These are phyloP conservation scores for Mastigias papua DNA, from an alignment of 30 jellyfish, hydroid and myxozoan genomes.

Conservation along the genomic window DNA sequence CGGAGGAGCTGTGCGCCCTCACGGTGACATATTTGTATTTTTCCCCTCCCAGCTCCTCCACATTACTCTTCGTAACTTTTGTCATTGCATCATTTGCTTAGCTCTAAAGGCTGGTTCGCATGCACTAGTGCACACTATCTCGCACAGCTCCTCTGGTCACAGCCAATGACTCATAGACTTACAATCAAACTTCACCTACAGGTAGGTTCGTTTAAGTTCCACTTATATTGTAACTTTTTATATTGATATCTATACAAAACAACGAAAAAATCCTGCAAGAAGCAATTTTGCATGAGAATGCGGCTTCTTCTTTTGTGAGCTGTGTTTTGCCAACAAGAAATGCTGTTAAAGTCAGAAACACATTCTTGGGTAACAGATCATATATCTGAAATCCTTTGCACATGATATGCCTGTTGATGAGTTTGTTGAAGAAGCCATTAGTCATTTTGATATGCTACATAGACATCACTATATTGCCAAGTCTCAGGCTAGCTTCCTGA, in stretches of 20 bases:
- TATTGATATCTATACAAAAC: too few relatives aligned
- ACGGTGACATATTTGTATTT: slow-evolving; percentile 7
- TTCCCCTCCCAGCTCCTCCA: slow-evolving; percentile 2
- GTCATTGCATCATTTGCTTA: slow-evolving; percentile 3
- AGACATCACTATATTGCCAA: too few relatives aligned
- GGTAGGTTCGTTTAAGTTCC: slow-evolving; percentile 49
- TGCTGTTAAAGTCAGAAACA: too few relatives aligned
- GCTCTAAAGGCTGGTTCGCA: slow-evolving; percentile 43
- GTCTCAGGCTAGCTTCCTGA: neutral
- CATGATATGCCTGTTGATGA: too few relatives aligned
- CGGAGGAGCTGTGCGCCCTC: slow-evolving; percentile 30
- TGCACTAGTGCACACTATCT: slow-evolving; percentile 53
- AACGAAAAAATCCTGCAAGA: too few relatives aligned
- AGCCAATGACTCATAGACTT: slow-evolving; percentile 53
- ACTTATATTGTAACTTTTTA: neutral
- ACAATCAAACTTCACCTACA: slow-evolving; percentile 54
- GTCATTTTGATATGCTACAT: too few relatives aligned
- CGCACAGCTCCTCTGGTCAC: slow-evolving; percentile 59
- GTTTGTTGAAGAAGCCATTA: too few relatives aligned
- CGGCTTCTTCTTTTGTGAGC: too few relatives aligned
- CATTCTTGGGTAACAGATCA: too few relatives aligned
- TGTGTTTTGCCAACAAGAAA: too few relatives aligned
- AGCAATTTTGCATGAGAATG: too few relatives aligned
- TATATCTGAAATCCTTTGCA: too few relatives aligned
- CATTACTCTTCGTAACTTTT: neutral